These are phyloP conservation scores for Sialis fuliginosa DNA, from an alignment of 2,888 invertebrate genomes.

Conservation along the genomic window DNA sequence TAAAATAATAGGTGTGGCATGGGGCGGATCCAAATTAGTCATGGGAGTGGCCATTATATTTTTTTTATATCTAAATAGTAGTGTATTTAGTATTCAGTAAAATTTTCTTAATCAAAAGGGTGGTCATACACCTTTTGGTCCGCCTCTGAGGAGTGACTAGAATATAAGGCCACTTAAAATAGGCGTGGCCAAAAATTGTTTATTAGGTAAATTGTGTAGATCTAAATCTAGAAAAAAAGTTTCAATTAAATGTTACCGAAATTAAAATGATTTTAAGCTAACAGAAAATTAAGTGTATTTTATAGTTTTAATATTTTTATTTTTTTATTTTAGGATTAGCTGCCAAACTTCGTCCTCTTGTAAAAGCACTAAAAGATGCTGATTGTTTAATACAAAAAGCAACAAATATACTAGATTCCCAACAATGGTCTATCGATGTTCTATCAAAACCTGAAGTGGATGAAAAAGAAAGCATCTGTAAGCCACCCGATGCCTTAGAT, in stretches of 20 bases:
- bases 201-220: too few relatives aligned
- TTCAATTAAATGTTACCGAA: too few relatives aligned
- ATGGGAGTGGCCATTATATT: neutral
- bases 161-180: too few relatives aligned
- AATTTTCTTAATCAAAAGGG: too few relatives aligned
- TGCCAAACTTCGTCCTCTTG: constrained; percentile 57
- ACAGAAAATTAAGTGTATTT: neutral
- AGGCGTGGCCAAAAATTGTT: too few relatives aligned
- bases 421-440: constrained; percentile 60
- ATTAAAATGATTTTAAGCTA: too few relatives aligned
- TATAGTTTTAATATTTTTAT: neutral
- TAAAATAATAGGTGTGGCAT: neutral
- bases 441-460: constrained; percentile 24
- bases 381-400: constrained; percentile 65
- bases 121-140: neutral
- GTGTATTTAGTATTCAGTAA: neutral
- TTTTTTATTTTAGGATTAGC: constrained; percentile 31
- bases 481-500: constrained; percentile 67
- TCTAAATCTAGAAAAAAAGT: too few relatives aligned
- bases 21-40: neutral
- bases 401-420: constrained; percentile 51
- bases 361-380: constrained; percentile 62
- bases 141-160: neutral
- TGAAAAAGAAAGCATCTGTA: constrained; percentile 30
- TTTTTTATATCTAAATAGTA: neutral